phyloP scores from a whole-genome alignment of 2,113 vertebrate species.

The Lasiurus cinereus region DNA sequence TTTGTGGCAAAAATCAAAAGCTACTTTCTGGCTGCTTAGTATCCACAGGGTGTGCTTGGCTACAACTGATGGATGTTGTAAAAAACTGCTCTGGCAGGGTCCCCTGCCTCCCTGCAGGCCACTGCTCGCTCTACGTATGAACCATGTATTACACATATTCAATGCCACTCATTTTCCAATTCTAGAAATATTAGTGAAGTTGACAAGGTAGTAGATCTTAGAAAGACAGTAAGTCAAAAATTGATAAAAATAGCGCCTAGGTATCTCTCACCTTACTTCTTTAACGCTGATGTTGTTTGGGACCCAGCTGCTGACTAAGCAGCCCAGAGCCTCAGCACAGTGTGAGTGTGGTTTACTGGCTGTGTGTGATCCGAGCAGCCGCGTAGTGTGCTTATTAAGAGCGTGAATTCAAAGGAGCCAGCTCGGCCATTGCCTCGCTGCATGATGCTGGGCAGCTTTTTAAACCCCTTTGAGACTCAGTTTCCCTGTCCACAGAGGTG shows the following conservation, averaged over 20 bases:
- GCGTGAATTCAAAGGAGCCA: not conserved
- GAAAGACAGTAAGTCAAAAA: conserved; percentile 28
- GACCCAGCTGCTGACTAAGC: not conserved
- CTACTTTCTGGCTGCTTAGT: not conserved
- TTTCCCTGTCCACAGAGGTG: not conserved
- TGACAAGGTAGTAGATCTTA: not conserved
- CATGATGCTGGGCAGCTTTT: not conserved
- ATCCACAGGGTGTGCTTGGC: not conserved
- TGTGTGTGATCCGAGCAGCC: not conserved
- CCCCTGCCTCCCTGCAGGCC: not conserved
- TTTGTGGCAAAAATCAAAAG: not conserved
- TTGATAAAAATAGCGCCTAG: not conserved
- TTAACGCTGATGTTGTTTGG: not conserved
- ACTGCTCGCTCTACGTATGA: not conserved
- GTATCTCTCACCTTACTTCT: not conserved
- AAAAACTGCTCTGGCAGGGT: not conserved
- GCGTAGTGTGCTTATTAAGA: not conserved
- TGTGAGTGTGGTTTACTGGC: not conserved
- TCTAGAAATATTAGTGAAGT: not conserved
- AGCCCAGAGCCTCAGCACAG: not conserved
- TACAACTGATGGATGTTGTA: not conserved
- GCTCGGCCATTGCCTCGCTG: not conserved
- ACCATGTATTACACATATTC: not conserved
- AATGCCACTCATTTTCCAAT: not conserved
- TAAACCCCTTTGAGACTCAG: not conserved